Conservation (phyloP, 2,797 vertebrate genomes). For the Betta splendens region DNA sequence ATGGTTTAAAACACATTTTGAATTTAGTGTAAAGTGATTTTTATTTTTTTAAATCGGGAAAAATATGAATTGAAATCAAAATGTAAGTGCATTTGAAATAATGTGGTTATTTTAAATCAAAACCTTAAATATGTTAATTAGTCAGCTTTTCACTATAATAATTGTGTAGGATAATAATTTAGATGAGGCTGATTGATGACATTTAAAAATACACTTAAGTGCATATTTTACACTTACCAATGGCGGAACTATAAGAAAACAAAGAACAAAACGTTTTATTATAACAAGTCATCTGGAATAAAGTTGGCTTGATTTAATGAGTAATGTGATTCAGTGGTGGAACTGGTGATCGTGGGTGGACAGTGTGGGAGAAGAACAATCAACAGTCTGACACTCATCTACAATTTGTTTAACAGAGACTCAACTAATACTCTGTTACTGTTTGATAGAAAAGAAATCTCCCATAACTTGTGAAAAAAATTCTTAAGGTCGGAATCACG, state of each 20-base stretch:
- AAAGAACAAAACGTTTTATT: not conserved
- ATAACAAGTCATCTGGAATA: not conserved
- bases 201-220: not conserved
- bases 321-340: not conserved
- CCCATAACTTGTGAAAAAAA: not conserved
- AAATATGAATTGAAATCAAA: not conserved
- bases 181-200: not conserved
- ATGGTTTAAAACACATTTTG: not conserved
- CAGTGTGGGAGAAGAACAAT: too few species aligned
- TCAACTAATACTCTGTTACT: constrained; percentile 10
- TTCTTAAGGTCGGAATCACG: not conserved
- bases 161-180: not conserved
- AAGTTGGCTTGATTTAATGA: not conserved
- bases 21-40: not conserved
- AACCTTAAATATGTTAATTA: not conserved
- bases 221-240: constrained; percentile 32
- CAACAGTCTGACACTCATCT: not conserved
- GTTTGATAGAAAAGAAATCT: not conserved
- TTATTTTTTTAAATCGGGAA: too few species aligned
- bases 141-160: not conserved
- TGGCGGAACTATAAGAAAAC: constrained; percentile 21
- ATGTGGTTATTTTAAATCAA: not conserved
- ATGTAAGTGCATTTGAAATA: not conserved
- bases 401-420: not conserved
- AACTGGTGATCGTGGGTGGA: not conserved